A percentile compares a stretch with the other conserved stretches of the same genome.
Conservation (phyloP, 2,113 vertebrate species). For the Poeciliopsis occidentalis region DNA sequence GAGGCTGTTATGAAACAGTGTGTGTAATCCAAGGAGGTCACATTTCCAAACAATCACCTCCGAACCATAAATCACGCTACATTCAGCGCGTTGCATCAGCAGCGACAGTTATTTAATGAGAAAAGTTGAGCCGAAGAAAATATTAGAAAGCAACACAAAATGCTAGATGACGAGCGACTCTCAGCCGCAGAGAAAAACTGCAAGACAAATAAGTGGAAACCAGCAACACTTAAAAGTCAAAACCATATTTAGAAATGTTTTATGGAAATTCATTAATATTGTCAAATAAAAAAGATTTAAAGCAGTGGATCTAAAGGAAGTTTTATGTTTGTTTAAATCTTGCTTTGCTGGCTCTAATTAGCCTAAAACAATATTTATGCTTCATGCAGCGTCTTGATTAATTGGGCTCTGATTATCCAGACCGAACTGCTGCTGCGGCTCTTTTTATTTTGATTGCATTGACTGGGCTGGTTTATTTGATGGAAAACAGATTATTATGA, state of each 20-base stretch:
- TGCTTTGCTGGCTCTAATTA: background rate
- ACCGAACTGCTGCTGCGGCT: background rate
- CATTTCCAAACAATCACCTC: background rate
- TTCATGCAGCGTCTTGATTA: background rate
- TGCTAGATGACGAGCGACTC: background rate
- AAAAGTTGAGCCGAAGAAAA: background rate
- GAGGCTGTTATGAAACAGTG: background rate
- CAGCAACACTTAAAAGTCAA: background rate
- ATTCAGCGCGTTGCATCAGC: background rate
- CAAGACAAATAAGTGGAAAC: background rate
- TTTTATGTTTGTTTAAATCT: background rate
- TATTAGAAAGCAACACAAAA: background rate
- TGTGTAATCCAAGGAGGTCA: slow-evolving; percentile 3
- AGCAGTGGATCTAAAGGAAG: no score
- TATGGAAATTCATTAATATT: background rate
- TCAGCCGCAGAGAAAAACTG: background rate
- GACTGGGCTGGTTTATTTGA: background rate
- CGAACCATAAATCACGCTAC: background rate
- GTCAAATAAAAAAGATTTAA: background rate
- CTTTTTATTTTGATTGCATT: background rate
- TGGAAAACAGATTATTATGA: background rate
- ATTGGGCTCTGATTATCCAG: background rate
- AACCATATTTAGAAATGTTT: no score
- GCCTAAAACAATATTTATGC: background rate
- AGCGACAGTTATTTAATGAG: background rate